phyloP scores from a whole-genome alignment of 2,888 invertebrate species.

The Rugalucina vietnamica region DNA sequence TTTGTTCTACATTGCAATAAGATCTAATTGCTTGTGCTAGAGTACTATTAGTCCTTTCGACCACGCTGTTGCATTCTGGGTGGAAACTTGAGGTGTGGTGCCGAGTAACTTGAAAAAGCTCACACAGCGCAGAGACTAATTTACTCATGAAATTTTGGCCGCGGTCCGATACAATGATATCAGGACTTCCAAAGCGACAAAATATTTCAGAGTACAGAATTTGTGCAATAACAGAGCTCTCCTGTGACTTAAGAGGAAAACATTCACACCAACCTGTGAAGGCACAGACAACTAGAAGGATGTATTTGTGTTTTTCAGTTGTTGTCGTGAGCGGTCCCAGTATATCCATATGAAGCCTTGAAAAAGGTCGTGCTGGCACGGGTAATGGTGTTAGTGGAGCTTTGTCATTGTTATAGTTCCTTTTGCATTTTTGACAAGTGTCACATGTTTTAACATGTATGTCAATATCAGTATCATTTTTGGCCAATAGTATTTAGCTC shows the following conservation, averaged over 20 bases:
- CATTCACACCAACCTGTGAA: slow-evolving; percentile 33
- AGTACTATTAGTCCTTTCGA: slow-evolving; percentile 49
- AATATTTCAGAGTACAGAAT: slow-evolving; percentile 56
- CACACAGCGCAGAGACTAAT: slow-evolving; percentile 60
- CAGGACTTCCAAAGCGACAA: slow-evolving; percentile 57
- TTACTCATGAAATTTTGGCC: slow-evolving; percentile 57
- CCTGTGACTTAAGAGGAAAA: slow-evolving; percentile 35
- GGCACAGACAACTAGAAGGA: slow-evolving; percentile 43
- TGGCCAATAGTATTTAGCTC: slow-evolving; percentile 48
- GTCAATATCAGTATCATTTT: slow-evolving; percentile 51
- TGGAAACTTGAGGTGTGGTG: slow-evolving; percentile 59
- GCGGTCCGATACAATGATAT: slow-evolving; percentile 48
- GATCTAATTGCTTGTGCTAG: slow-evolving; percentile 52
- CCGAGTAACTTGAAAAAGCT: slow-evolving; percentile 53
- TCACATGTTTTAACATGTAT: slow-evolving; percentile 42
- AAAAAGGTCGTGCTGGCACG: slow-evolving; percentile 18
- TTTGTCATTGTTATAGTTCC: slow-evolving; percentile 29
- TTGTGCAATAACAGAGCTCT: slow-evolving; percentile 51
- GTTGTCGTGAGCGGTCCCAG: slow-evolving; percentile 42
- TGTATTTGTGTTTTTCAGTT: slow-evolving; percentile 43
- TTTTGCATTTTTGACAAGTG: slow-evolving; percentile 46
- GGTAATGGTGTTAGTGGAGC: slow-evolving; percentile 39
- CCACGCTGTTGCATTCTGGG: slow-evolving; percentile 52
- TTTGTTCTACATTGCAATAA: slow-evolving; percentile 48
- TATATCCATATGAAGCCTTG: slow-evolving; percentile 58